Percentiles rank a stretch among this genome's conserved stretches.
Conservation (phyloP, 2,888 invertebrate species). For the Acleris laterana region DNA sequence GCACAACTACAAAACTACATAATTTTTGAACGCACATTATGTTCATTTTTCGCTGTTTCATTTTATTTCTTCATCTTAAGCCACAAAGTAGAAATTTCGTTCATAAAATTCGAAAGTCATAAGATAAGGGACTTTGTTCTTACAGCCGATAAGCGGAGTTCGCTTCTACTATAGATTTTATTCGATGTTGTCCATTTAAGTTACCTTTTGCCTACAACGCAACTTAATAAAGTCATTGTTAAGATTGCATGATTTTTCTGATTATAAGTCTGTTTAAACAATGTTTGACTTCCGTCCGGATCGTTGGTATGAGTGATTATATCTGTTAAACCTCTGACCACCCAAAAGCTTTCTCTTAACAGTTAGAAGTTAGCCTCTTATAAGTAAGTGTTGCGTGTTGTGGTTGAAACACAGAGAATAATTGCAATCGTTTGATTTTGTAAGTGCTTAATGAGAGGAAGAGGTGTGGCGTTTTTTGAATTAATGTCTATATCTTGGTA, state of each 20-base stretch:
- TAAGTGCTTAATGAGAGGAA: conserved; percentile 12
- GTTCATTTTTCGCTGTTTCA: too few relatives aligned
- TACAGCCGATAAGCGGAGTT: too few relatives aligned
- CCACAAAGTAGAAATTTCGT: too few relatives aligned
- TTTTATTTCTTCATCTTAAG: too few relatives aligned
- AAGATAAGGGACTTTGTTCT: too few relatives aligned
- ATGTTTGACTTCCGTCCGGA: conserved; percentile 44
- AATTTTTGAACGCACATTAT: too few relatives aligned
- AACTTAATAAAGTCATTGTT: conserved; percentile 31
- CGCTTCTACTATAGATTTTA: too few relatives aligned
- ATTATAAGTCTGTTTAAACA: conserved; percentile 41
- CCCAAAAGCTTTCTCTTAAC: conserved; percentile 39
- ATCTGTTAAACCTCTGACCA: conserved; percentile 48
- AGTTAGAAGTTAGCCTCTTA: too few relatives aligned
- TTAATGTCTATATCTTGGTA: conserved; percentile 21
- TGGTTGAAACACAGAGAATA: neutral
- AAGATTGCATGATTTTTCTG: conserved; percentile 34
- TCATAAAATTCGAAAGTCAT: too few relatives aligned
- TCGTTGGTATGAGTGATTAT: conserved; percentile 48
- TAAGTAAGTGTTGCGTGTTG: conserved; percentile 15
- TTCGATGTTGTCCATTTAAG: too few relatives aligned
- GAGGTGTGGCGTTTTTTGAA: conserved; percentile 9
- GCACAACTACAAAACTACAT: too few relatives aligned
- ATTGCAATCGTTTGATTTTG: neutral
- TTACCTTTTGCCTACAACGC: too few relatives aligned